Evolutionary conservation across 2,888 invertebrate species (phyloP).

Genomic region (Schrankia costaestrigalis): DNA sequence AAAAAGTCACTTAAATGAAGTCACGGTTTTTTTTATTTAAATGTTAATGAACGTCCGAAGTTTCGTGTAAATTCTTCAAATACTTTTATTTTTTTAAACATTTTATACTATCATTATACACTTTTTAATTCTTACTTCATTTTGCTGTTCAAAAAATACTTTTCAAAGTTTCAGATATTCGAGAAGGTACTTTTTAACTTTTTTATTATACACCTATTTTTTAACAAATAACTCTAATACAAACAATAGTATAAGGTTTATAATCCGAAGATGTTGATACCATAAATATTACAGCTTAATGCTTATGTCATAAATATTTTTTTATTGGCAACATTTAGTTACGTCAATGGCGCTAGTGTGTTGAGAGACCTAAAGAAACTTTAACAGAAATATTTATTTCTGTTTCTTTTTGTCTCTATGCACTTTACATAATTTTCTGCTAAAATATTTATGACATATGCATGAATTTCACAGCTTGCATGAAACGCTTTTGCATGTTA

Average conservation of each 20-base stretch:
- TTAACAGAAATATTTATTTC: too few relatives aligned
- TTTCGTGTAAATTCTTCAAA: slow-evolving; percentile 49
- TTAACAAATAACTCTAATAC: slow-evolving; percentile 73
- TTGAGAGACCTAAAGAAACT: slow-evolving; percentile 3
- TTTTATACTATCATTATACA: slow-evolving; percentile 41
- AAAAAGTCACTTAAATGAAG: slow-evolving; percentile 44
- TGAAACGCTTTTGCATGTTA: slow-evolving; percentile 47
- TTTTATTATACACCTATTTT: slow-evolving; percentile 43
- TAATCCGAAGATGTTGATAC: slow-evolving; percentile 58
- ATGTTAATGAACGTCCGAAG: slow-evolving; percentile 50
- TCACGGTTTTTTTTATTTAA: slow-evolving; percentile 47
- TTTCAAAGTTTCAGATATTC: slow-evolving; percentile 71
- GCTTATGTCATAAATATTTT: slow-evolving; percentile 42
- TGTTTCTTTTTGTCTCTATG: too few relatives aligned
- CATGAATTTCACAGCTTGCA: slow-evolving; percentile 57
- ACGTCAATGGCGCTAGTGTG: slow-evolving; percentile 10
- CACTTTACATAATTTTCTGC: neutral
- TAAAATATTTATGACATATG: slow-evolving; percentile 45
- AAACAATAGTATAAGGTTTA: slow-evolving; percentile 53
- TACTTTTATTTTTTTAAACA: slow-evolving; percentile 30
- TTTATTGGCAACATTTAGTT: slow-evolving; percentile 9
- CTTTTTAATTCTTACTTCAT: slow-evolving; percentile 19
- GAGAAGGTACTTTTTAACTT: slow-evolving; percentile 64
- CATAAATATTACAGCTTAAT: slow-evolving; percentile 38
- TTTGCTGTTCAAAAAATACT: slow-evolving; percentile 49